Base-by-base conservation (phyloP, 37 sponge, comb jelly and placozoan genomes). In the Tethya wilhelma region DNA sequence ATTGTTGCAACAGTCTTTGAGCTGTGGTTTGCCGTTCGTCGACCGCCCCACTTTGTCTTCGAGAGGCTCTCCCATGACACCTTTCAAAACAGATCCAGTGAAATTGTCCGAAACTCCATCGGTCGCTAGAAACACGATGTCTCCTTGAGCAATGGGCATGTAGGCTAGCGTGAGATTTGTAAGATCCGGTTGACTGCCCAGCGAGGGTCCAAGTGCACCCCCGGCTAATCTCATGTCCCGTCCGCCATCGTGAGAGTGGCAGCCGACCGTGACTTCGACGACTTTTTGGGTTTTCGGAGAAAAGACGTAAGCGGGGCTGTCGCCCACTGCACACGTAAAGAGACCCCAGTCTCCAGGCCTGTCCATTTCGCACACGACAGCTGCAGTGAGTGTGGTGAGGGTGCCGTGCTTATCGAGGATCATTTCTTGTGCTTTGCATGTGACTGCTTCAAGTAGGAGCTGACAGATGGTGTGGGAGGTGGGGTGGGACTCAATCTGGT, bases 101-200 rank as follows among this genome's bases (percentile, higher is more conserved):
- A 89, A 96, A 56, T 96, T 96, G 65, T 96, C 96, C 7, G 90
- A 78, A 4, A 96, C 72, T 5, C 96, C 96, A 63, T 96, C 96
- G 1, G 90, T 75, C 0, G 63, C 71, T 4, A 57, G 38, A 60
- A 96, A 87, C 40, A 96, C 90, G 25, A 93, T 87, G 57, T 96
- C 96, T 40, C 78, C 90, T 1, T 67, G 74, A 32, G 29, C 60
- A 3, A 96, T 80, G 1, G 84, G 59, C 39, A 70, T 81, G 75
- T 64, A 87, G 43, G 85, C 59, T 4, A 87, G 43, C 1, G 79
- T 82, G 46, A 96, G 83, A 41, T 96, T 96, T 0, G 77, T 44
- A 26, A 90, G 64, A 45, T 96, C 97, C 34, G 97, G 97, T 36
- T 70, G 6, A 38, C 42, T 65, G 11, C 97, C 97, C 0, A 85